phyloP scores from a whole-genome alignment of 2,113 vertebrate species.

The Spea multiplicata region DNA sequence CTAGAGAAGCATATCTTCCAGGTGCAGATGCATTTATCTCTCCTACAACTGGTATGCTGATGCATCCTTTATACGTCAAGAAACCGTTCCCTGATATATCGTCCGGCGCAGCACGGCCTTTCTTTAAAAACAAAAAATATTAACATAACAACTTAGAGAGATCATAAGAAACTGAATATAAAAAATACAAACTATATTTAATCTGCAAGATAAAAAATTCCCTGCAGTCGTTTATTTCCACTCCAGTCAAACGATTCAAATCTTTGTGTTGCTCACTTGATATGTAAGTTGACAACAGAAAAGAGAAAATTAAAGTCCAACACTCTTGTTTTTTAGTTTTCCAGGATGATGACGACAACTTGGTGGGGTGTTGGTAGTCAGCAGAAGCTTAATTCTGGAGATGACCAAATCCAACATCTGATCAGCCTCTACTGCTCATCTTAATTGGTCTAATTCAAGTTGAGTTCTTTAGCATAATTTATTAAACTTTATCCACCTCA shows the following conservation, averaged over 20 bases:
- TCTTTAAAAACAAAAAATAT: background rate
- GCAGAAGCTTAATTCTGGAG: background rate
- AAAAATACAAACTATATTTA: background rate
- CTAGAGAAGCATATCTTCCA: background rate
- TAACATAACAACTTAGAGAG: background rate
- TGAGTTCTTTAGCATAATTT: background rate
- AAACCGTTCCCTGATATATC: background rate
- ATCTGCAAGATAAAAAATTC: background rate
- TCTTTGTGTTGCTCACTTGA: constrained; percentile 23
- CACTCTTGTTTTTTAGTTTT: constrained; percentile 5
- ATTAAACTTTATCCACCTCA: background rate
- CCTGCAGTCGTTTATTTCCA: background rate
- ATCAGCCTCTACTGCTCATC: background rate
- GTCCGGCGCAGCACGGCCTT: background rate
- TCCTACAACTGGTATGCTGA: no score
- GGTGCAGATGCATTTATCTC: no score
- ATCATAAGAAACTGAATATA: background rate
- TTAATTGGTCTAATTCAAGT: background rate
- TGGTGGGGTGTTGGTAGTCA: background rate
- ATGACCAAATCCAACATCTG: background rate
- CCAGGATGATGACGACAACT: background rate
- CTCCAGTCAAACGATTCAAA: constrained; percentile 14
- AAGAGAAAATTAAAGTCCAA: background rate
- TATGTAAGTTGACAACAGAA: constrained; percentile 16
- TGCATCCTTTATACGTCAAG: background rate